A percentile compares a stretch with the other conserved stretches of the same genome.
These are phyloP conservation scores for Lineus longissimus DNA, from an alignment of 1,140 invertebrate genomes.

Conservation along the genomic window DNA sequence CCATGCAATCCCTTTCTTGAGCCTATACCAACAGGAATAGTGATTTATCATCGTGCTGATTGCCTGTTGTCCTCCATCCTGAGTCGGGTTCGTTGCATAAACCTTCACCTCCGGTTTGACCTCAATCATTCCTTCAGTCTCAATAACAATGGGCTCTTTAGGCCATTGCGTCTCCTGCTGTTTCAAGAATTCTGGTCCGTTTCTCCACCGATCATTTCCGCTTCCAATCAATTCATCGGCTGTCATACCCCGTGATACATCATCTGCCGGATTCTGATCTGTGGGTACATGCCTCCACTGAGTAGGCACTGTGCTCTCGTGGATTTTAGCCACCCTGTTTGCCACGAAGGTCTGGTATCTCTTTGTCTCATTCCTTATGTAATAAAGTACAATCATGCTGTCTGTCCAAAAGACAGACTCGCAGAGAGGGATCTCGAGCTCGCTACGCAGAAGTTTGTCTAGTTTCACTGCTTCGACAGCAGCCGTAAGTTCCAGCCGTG, in stretches of 20 bases:
- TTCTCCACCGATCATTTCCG: constrained; percentile 10
- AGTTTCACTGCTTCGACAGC: constrained; percentile 9
- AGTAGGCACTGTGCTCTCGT: neutral
- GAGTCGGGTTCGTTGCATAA: neutral
- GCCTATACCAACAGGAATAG: constrained; percentile 13
- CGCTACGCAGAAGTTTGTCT: constrained; percentile 7
- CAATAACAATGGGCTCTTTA: neutral
- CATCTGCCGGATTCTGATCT: constrained; percentile 24
- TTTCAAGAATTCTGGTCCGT: constrained; percentile 21
- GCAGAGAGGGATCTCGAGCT: neutral
- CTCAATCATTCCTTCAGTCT: neutral
- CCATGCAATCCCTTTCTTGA: neutral
- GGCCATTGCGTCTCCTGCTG: constrained; percentile 11
- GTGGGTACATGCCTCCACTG: constrained; percentile 5
- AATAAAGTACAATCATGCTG: too few relatives aligned
- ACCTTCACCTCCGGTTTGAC: neutral
- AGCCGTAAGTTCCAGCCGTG: too few relatives aligned
- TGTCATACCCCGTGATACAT: constrained; percentile 21
- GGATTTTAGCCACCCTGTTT: constrained; percentile 1
- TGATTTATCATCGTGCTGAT: neutral
- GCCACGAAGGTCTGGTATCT: too few relatives aligned
- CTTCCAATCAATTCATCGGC: constrained; percentile 1
- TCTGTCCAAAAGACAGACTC: constrained; percentile 11
- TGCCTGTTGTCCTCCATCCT: neutral
- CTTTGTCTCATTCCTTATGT: constrained; percentile 2